Evolutionary conservation across 2,888 invertebrate species (phyloP).

Genomic region (Apomyelois bistriatella): DNA sequence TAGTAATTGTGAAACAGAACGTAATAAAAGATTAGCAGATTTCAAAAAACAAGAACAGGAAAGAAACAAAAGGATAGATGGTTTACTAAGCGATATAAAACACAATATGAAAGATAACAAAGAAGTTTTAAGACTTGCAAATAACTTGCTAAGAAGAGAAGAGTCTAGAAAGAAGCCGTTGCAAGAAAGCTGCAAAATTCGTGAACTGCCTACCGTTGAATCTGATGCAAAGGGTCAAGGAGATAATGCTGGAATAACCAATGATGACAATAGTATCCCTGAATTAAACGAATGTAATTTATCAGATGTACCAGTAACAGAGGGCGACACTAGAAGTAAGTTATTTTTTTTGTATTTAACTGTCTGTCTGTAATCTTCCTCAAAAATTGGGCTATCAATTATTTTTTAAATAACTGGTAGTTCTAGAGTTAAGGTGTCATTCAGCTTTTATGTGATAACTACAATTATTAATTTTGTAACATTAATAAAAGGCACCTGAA

Average conservation of each 20-base stretch:
- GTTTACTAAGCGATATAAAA: constrained; percentile 60
- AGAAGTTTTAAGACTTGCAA: constrained; percentile 60
- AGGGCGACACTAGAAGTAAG: constrained; percentile 23
- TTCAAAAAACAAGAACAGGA: constrained; percentile 45
- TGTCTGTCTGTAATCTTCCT: no score
- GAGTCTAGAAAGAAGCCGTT: constrained; percentile 41
- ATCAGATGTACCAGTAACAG: constrained; percentile 19
- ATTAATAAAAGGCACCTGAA: no score
- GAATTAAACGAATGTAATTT: constrained; percentile 11
- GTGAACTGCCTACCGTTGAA: constrained; percentile 29
- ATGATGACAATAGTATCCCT: constrained; percentile 19
- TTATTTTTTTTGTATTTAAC: neutral
- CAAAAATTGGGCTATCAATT: no score
- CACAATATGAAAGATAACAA: constrained; percentile 70
- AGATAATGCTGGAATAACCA: constrained; percentile 34
- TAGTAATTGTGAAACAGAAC: constrained; percentile 30
- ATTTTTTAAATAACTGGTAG: no score
- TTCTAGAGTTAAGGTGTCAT: no score
- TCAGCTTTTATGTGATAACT: no score
- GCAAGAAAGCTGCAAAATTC: constrained; percentile 27
- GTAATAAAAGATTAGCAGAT: constrained; percentile 37
- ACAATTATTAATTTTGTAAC: no score
- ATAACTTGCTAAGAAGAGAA: constrained; percentile 57
- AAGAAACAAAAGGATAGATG: constrained; percentile 53
- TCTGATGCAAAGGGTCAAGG: constrained; percentile 53